Evolutionary conservation across 1,140 invertebrate genomes (phyloP).

Genomic region (Ptiloglossa arizonensis): DNA sequence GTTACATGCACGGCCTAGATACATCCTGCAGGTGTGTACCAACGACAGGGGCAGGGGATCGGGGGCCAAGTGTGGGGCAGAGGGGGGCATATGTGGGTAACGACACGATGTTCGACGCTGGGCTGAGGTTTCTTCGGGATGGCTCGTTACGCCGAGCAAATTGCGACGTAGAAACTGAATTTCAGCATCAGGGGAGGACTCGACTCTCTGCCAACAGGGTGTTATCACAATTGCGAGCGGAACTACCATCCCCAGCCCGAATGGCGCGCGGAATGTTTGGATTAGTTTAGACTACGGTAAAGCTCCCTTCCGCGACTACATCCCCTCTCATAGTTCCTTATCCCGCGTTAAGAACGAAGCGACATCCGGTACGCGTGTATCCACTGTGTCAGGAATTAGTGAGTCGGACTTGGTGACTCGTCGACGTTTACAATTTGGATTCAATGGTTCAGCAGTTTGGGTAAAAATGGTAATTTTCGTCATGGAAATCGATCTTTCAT

Average conservation of each 20-base stretch:
- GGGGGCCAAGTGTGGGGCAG: no score
- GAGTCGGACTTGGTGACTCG: no score
- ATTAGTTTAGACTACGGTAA: slow-evolving; percentile 22
- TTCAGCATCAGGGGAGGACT: slow-evolving; percentile 1
- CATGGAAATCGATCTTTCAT: no score
- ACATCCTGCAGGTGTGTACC: not conserved
- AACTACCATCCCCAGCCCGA: slow-evolving; percentile 21
- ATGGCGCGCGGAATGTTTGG: slow-evolving; percentile 31
- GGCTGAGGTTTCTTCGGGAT: slow-evolving; percentile 31
- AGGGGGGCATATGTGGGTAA: slow-evolving; percentile 35
- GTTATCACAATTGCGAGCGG: slow-evolving; percentile 55
- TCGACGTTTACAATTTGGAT: no score
- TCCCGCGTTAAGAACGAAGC: not conserved
- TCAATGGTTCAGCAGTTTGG: no score
- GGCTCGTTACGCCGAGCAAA: slow-evolving; percentile 50
- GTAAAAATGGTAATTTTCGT: no score
- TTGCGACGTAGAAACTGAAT: slow-evolving; percentile 48
- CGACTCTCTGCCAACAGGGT: slow-evolving; percentile 33
- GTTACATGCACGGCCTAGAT: slow-evolving; percentile 18
- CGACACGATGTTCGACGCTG: slow-evolving; percentile 34
- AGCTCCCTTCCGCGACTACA: not conserved
- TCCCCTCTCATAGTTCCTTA: not conserved
- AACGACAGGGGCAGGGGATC: no score
- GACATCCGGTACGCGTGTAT: not conserved
- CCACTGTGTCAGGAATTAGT: no score